Conservation (phyloP, 1,140 invertebrate species). For the Mya arenaria region DNA sequence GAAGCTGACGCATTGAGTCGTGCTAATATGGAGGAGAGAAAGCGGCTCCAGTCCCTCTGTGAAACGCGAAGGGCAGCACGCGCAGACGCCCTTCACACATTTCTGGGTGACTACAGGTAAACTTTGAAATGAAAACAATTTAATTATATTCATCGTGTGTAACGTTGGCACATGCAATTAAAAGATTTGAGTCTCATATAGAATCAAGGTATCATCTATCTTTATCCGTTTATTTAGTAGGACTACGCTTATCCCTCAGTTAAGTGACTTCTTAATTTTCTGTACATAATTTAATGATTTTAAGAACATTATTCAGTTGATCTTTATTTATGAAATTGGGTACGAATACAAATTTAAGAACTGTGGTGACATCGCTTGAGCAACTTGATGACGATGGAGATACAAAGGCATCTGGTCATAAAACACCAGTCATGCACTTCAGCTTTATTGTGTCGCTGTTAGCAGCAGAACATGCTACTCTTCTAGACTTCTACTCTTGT, state of each 20-base stretch:
- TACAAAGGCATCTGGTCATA: background rate
- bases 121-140: background rate
- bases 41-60: slow-evolving; percentile 18
- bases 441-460: slow-evolving; percentile 43
- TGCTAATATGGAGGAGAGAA: slow-evolving; percentile 26
- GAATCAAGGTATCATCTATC: too few species aligned
- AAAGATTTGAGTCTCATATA: too few species aligned
- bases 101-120: slow-evolving; percentile 32
- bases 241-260: too few species aligned
- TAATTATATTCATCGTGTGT: too few species aligned
- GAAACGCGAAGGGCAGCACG: slow-evolving; percentile 46
- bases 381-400: slow-evolving; percentile 14
- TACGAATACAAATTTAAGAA: background rate
- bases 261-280: too few species aligned
- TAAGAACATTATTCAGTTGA: too few species aligned
- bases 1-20: background rate
- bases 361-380: slow-evolving; percentile 4
- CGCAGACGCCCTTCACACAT: slow-evolving; percentile 35
- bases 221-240: too few species aligned
- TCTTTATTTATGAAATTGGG: too few species aligned
- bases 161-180: too few species aligned
- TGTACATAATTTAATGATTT: too few species aligned
- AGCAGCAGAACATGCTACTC: background rate
- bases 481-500: background rate
- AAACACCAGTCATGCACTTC: slow-evolving; percentile 1